phyloP scores from a whole-genome alignment of 2,797 vertebrate species.

The Sebastes itinus region DNA sequence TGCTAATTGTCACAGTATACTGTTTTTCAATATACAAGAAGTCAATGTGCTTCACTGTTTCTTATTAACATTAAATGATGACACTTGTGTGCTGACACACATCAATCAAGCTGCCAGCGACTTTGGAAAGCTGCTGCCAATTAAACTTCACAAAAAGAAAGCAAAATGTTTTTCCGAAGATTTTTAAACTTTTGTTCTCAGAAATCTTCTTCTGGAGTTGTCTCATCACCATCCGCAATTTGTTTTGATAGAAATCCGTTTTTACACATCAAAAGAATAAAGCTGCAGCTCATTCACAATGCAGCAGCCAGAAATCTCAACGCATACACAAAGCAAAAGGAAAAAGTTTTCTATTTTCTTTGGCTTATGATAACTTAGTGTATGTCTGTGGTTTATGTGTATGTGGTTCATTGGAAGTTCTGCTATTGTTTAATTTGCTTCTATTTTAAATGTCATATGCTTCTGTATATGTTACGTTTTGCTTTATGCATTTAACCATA shows the following conservation, averaged over 20 bases:
- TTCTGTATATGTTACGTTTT: background rate
- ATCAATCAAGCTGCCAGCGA: background rate
- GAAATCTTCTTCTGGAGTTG: background rate
- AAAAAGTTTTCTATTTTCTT: background rate
- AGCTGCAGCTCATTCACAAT: background rate
- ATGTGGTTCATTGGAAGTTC: background rate
- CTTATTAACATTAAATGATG: background rate
- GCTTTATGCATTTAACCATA: background rate
- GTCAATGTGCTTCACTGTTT: background rate
- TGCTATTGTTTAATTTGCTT: background rate
- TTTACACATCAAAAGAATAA: constrained; percentile 31
- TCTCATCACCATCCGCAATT: constrained; percentile 1
- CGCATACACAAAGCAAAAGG: background rate
- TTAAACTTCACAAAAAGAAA: constrained; percentile 19
- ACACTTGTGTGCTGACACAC: background rate
- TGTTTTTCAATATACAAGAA: background rate
- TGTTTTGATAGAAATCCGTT: constrained; percentile 28
- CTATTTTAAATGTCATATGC: background rate
- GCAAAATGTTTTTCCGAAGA: constrained; percentile 10
- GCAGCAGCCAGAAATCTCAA: constrained; percentile 4
- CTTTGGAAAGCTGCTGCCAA: constrained; percentile 27
- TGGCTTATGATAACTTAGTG: background rate
- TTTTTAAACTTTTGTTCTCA: constrained; percentile 15
- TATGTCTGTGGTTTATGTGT: background rate
- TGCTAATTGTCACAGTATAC: background rate